Percentiles rank a stretch among this genome's conserved stretches.
These are phyloP conservation scores for Andrena dorsata DNA, from an alignment of 2,888 invertebrate species.

Conservation along the genomic window DNA sequence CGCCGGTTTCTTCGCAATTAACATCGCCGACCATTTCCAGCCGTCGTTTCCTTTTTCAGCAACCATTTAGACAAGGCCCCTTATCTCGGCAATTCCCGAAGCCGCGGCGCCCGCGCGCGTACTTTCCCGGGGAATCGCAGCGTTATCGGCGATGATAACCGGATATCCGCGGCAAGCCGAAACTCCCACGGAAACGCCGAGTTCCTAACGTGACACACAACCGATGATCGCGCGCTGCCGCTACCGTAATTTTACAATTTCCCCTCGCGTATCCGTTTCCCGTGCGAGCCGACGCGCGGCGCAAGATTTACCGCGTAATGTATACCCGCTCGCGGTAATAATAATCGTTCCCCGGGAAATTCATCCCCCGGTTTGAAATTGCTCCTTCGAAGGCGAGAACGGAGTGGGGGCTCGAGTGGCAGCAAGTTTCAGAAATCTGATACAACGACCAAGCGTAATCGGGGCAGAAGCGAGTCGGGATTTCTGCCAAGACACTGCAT, in stretches of 20 bases:
- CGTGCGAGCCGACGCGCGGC: conserved; percentile 38
- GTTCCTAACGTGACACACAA: conserved; percentile 52
- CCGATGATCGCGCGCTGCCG: conserved; percentile 39
- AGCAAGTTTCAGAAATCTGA: conserved; percentile 63
- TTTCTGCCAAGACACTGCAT: background rate
- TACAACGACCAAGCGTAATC: conserved; percentile 31
- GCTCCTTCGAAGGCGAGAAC: background rate
- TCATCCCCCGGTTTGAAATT: conserved; percentile 57
- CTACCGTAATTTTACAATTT: conserved; percentile 66
- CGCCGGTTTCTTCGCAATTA: conserved; percentile 39
- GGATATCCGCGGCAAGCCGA: conserved; percentile 43
- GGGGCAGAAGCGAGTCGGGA: background rate
- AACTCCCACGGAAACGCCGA: conserved; percentile 38
- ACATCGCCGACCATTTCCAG: conserved; percentile 24
- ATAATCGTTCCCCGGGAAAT: conserved; percentile 62
- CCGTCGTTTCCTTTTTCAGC: conserved; percentile 45
- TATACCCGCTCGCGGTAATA: conserved; percentile 42
- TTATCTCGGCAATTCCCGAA: conserved; percentile 34
- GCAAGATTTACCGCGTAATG: conserved; percentile 51
- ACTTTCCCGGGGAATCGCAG: conserved; percentile 40
- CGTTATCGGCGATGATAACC: conserved; percentile 53
- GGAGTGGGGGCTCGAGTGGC: background rate
- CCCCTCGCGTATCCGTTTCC: conserved; percentile 66
- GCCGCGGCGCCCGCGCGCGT: conserved; percentile 10
- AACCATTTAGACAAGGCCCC: conserved; percentile 19